Evolutionary conservation across 2,113 vertebrate species (phyloP), one percentile per base, ranked within the genome.

Genomic region (Melierax canorus): DNA sequence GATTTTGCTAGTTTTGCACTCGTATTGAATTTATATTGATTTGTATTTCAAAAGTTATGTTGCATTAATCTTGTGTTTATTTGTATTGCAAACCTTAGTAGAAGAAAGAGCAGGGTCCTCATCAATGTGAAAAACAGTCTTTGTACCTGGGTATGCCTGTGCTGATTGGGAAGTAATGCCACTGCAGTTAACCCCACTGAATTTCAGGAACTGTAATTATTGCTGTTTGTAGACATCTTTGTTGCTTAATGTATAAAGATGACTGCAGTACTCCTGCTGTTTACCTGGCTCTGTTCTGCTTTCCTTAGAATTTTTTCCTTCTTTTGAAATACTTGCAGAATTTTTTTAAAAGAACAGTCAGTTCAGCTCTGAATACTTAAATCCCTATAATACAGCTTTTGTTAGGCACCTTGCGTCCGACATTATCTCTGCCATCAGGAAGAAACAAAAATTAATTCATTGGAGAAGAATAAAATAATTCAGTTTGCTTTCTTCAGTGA

Each of bases 321-420:
- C n/a, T 66, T 72, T 81, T 29, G 24, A 55, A 15, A 24, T 24
- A 29, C 20, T 80, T 48, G 20, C 18, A 60, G 23, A 30, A 15
- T 30, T 26, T 85, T 86, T 88, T 26, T 2, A 32, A 48, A 38
- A 48, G 17, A 51, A 7, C 15, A 41, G 29, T 55, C 6, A 11
- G 10, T 78, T 88, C 51, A 46, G 11, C 34, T 56, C 75, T 68
- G 62, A 88, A 34, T 18, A 17, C 8, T 39, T 39, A 51, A 56
- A 69, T 43, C 19, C 9, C 11, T 78, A 1, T 63, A 26, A 50
- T 5, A 11, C 16, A 2, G 3, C 36, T 88, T 85, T 29, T 83
- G 0, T 60, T 51, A 15, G 15, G 14, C 12, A n/a, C 13, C 43
- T 60, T 85, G 16, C 29, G 11, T 51, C 11, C 0, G 2, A 5